Conservation (phyloP, 2,113 vertebrate genomes). For the Ptilorrhoa leucosticta region DNA sequence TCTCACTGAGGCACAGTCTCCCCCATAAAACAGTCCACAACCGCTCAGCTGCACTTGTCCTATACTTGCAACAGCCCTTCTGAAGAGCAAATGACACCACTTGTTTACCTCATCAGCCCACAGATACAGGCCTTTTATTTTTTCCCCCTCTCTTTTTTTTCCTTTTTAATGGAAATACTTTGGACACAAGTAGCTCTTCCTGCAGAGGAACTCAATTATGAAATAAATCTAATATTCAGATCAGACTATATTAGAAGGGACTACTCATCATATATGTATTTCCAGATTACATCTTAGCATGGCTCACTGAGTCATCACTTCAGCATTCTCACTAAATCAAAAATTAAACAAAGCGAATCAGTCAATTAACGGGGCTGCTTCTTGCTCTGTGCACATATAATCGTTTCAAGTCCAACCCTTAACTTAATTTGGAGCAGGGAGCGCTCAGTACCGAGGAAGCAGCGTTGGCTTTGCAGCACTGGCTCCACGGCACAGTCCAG, state of each 20-base stretch:
- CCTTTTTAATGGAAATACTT: neutral
- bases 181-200: neutral
- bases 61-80: neutral
- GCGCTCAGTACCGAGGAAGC: neutral
- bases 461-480: neutral
- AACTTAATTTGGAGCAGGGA: constrained; percentile 4
- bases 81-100: neutral
- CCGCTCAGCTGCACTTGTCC: neutral
- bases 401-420: neutral
- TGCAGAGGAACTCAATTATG: constrained; percentile 13
- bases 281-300: constrained; percentile 6
- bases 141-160: fast-evolving
- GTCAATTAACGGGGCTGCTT: neutral
- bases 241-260: constrained; percentile 1
- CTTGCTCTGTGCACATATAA: neutral
- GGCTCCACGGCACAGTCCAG: neutral
- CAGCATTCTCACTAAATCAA: constrained; percentile 19
- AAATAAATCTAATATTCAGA: constrained; percentile 46
- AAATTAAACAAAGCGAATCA: constrained; percentile 36
- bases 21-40: neutral
- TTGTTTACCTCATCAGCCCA: neutral
- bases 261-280: constrained; percentile 2
- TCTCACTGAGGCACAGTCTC: neutral
- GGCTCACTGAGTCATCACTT: constrained; percentile 39
- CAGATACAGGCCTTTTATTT: no score